A percentile compares a stretch with the other conserved stretches of the same genome.
These are phyloP conservation scores for Colaptes auratus DNA, from an alignment of 2,113 vertebrate genomes.

Conservation along the genomic window DNA sequence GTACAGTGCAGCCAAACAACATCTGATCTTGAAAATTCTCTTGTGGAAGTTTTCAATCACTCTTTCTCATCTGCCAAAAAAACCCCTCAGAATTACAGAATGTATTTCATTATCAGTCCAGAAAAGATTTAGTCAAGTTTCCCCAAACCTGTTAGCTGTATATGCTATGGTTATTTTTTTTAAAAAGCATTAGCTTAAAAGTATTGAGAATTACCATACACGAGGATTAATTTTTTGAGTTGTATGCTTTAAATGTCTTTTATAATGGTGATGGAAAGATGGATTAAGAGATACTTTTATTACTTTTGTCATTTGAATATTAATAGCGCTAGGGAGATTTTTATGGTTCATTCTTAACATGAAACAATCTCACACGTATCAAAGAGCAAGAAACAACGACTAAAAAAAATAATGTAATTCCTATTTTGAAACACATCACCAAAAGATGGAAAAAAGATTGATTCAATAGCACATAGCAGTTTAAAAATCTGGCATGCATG, in stretches of 20 bases:
- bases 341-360: background rate
- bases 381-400: background rate
- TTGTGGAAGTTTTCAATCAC: background rate
- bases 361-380: background rate
- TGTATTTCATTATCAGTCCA: background rate
- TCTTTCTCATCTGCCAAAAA: background rate
- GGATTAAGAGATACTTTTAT: background rate
- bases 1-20: background rate
- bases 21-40: slow-evolving; percentile 14
- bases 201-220: background rate
- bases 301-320: background rate
- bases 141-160: background rate
- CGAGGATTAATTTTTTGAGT: background rate
- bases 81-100: background rate
- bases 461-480: background rate
- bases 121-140: background rate
- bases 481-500: background rate
- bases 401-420: background rate
- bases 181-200: background rate
- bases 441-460: background rate
- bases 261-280: background rate
- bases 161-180: background rate
- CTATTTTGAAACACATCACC: background rate
- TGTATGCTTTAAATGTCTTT: background rate
- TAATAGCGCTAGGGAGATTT: background rate